Percentiles rank a stretch among this genome's conserved stretches.
Evolutionary conservation across 1,140 invertebrate genomes (phyloP).

Genomic region (Drosophila navojoa): DNA sequence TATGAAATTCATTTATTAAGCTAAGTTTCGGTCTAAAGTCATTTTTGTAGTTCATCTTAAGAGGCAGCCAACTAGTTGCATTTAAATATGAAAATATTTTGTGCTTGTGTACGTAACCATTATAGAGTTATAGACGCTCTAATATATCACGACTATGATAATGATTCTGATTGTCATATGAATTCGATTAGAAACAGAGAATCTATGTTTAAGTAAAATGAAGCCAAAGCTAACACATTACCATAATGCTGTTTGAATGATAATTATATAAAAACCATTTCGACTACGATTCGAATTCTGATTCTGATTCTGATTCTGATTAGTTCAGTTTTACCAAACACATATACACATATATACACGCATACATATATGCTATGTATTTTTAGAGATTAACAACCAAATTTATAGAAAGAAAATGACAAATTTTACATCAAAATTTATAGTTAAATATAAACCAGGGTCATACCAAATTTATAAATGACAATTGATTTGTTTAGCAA

Average conservation of each 20-base stretch:
- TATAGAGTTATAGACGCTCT: slow-evolving; percentile 10
- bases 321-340: slow-evolving; percentile 31
- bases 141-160: slow-evolving; percentile 12
- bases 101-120: slow-evolving; percentile 13
- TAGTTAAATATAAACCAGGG: slow-evolving; percentile 26
- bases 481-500: slow-evolving; percentile 36
- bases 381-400: slow-evolving; percentile 43
- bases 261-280: neutral
- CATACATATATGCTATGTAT: slow-evolving; percentile 29
- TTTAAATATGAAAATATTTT: slow-evolving; percentile 18
- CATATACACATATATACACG: slow-evolving; percentile 13
- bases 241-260: slow-evolving; percentile 10
- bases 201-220: slow-evolving; percentile 19
- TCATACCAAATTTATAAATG: slow-evolving; percentile 8
- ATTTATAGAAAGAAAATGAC: slow-evolving; percentile 43
- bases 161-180: no score
- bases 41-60: slow-evolving; percentile 21
- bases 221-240: slow-evolving; percentile 30
- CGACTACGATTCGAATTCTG: no score
- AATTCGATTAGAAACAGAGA: no score
- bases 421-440: slow-evolving; percentile 47
- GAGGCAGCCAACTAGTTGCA: slow-evolving; percentile 6
- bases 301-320: slow-evolving; percentile 15
- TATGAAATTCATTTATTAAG: neutral
- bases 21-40: slow-evolving; percentile 2